Percentiles rank a stretch among this genome's conserved stretches.
These are phyloP conservation scores for Chaetodon trifasciatus DNA, from an alignment of 2,797 vertebrate species.

Conservation along the genomic window DNA sequence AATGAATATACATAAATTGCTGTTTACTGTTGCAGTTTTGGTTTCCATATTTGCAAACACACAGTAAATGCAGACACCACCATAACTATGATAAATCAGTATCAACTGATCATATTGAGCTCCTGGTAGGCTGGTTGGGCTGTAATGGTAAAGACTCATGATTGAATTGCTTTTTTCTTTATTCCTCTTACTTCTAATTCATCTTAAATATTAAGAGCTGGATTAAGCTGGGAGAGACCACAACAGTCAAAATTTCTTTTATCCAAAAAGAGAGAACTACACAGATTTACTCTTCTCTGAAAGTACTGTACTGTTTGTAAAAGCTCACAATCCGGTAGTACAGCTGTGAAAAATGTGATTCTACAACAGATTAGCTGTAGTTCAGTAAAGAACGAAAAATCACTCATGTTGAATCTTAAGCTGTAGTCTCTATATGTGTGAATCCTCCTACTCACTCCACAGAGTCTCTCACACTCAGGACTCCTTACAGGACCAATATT, in stretches of 20 bases:
- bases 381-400: conserved; percentile 10
- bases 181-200: neutral
- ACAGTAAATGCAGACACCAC: too few relatives aligned
- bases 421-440: conserved; percentile 31
- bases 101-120: neutral
- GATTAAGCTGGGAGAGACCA: neutral
- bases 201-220: neutral
- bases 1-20: too few relatives aligned
- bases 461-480: conserved; percentile 42
- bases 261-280: neutral
- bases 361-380: conserved; percentile 26
- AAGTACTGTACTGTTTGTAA: neutral
- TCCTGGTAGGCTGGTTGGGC: neutral
- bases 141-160: neutral
- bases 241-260: neutral
- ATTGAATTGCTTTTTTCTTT: neutral
- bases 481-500: conserved; percentile 46
- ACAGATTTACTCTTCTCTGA: neutral
- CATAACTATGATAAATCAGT: too few relatives aligned
- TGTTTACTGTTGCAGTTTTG: too few relatives aligned
- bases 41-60: too few relatives aligned
- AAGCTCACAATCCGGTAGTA: neutral
- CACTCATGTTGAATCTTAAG: conserved; percentile 31
- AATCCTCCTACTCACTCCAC: conserved; percentile 52
- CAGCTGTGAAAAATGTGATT: conserved; percentile 26